Percentiles rank a stretch among this genome's conserved stretches.
Evolutionary conservation across 2,797 vertebrate genomes (phyloP).

Genomic region (Pterois miles): DNA sequence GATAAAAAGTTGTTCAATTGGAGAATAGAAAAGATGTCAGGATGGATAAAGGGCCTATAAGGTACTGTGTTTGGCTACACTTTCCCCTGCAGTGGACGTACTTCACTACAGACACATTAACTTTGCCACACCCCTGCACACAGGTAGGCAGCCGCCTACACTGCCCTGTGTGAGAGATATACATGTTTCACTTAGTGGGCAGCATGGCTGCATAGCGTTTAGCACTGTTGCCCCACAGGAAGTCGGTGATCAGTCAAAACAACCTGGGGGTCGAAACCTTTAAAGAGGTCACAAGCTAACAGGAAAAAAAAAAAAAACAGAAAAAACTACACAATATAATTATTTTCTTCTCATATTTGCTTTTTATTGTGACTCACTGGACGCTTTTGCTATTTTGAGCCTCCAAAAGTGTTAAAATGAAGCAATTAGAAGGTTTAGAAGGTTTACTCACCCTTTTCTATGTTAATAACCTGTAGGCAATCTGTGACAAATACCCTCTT

Average conservation of each 20-base stretch:
- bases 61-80: not conserved
- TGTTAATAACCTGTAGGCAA: not conserved
- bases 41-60: not conserved
- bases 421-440: not conserved
- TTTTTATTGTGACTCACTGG: not conserved
- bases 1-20: conserved; percentile 37
- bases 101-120: not conserved
- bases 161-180: not conserved
- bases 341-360: not conserved
- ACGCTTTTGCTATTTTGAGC: not conserved
- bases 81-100: conserved; percentile 7
- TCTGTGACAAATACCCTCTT: not conserved
- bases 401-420: not conserved
- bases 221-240: not conserved
- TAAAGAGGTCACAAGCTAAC: not conserved
- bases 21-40: conserved; percentile 21
- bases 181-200: conserved; percentile 6
- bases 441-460: not conserved
- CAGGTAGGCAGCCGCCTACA: not conserved
- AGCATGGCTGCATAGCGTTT: not conserved
- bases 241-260: not conserved
- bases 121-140: not conserved
- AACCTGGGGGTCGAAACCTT: not conserved
- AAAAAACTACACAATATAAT: not conserved
- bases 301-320: not conserved